Percentiles rank a stretch among this genome's conserved stretches.
phyloP scores from a whole-genome alignment of 2,797 vertebrate species.

The Agapornis canus region DNA sequence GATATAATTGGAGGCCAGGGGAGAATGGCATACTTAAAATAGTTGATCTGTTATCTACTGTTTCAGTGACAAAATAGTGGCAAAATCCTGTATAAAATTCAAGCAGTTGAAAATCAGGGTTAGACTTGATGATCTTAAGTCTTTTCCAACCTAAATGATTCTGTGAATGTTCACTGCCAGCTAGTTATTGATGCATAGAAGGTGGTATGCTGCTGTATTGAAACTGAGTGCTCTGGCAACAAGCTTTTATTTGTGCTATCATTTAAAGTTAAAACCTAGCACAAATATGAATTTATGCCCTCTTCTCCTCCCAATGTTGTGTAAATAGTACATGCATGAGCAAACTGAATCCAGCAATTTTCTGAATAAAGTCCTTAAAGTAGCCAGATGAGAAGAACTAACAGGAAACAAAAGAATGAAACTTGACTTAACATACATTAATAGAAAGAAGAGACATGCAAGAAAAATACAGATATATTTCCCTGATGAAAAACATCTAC shows the following conservation, averaged over 20 bases:
- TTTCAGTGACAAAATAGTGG: neutral
- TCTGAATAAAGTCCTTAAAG: neutral
- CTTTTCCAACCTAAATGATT: neutral
- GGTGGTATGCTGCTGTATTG: neutral
- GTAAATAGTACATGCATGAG: neutral
- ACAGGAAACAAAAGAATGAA: neutral
- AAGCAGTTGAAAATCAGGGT: neutral
- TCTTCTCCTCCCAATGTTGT: neutral
- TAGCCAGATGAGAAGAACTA: neutral
- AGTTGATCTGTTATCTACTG: neutral
- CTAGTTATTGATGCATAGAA: neutral
- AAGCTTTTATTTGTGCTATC: neutral
- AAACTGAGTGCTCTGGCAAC: neutral
- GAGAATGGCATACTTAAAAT: neutral
- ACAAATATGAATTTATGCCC: accelerated
- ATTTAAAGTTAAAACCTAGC: neutral
- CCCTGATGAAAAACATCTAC: neutral
- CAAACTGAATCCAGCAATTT: neutral
- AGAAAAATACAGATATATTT: neutral
- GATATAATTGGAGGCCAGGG: neutral
- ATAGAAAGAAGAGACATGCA: neutral
- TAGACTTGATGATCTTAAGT: neutral
- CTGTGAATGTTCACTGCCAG: neutral
- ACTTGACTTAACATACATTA: neutral
- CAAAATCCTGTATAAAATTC: neutral